phyloP scores from a whole-genome alignment of 2,888 invertebrate species.

The Chrysopilus asiliformis region DNA sequence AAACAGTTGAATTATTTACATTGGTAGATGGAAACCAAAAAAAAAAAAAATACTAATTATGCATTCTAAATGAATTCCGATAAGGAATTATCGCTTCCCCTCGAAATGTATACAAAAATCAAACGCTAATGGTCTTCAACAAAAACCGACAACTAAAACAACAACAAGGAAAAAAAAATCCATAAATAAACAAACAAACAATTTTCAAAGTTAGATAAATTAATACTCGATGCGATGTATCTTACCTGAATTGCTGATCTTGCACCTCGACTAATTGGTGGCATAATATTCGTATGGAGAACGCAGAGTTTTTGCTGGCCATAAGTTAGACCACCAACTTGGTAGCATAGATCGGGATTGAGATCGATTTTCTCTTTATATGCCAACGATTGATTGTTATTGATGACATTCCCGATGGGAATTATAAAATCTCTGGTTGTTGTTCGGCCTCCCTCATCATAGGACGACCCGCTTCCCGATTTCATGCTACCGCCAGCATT shows the following conservation, averaged over 20 bases:
- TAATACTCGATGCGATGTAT: too few species aligned
- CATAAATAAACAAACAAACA: too few species aligned
- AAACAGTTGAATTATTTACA: too few species aligned
- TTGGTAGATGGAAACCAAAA: too few species aligned
- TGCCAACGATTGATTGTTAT: slow-evolving; percentile 16
- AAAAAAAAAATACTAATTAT: too few species aligned
- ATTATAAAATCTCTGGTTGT: slow-evolving; percentile 26
- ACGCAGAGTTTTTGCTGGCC: slow-evolving; percentile 34
- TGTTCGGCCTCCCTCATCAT: slow-evolving; percentile 21
- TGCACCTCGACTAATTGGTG: slow-evolving; percentile 35
- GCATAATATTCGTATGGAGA: slow-evolving; percentile 34
- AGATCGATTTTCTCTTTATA: slow-evolving; percentile 32
- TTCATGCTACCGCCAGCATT: slow-evolving; percentile 18
- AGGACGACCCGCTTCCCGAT: slow-evolving; percentile 15
- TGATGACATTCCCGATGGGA: slow-evolving; percentile 21
- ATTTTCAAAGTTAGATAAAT: too few species aligned
- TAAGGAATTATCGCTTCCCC: too few species aligned
- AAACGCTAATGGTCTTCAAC: too few species aligned
- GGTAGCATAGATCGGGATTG: slow-evolving; percentile 33
- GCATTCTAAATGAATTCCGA: too few species aligned
- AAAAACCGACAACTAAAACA: too few species aligned
- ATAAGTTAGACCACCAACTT: slow-evolving; percentile 28
- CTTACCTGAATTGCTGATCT: slow-evolving; percentile 34
- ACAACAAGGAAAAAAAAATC: too few species aligned
- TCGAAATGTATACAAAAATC: too few species aligned